Conservation (phyloP, 2,797 vertebrate species). For the Dermochelys coriacea region DNA sequence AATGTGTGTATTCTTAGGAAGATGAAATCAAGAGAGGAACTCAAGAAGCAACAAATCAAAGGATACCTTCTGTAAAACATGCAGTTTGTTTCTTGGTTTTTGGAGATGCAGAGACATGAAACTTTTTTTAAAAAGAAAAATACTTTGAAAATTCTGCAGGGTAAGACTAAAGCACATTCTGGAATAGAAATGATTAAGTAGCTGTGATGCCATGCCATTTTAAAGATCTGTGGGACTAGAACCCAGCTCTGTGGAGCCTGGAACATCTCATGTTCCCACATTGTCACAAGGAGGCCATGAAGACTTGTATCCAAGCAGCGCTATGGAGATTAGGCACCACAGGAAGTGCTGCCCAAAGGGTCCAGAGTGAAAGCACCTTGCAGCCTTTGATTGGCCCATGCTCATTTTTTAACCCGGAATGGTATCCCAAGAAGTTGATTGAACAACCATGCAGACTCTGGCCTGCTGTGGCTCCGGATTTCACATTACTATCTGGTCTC, state of each 20-base stretch:
- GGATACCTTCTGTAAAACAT: not conserved
- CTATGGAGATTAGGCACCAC: not conserved
- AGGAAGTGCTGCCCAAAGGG: not conserved
- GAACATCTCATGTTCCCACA: not conserved
- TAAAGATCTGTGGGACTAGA: not conserved
- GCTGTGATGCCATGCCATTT: not conserved
- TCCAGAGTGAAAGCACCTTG: not conserved
- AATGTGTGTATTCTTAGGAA: constrained; percentile 36
- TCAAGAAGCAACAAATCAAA: constrained; percentile 30
- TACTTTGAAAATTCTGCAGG: not conserved
- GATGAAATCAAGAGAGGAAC: constrained; percentile 37
- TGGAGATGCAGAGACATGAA: not conserved
- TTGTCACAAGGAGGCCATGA: not conserved
- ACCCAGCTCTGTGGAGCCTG: not conserved
- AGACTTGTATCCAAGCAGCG: not conserved
- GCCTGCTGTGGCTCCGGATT: not conserved
- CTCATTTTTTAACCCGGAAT: not conserved
- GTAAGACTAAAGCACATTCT: not conserved
- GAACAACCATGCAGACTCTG: not conserved
- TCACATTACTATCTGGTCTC: not conserved
- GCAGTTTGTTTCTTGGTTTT: not conserved
- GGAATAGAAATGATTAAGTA: not conserved
- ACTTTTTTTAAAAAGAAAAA: not conserved
- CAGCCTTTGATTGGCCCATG: too few relatives aligned
- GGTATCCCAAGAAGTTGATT: not conserved